Evolutionary conservation across 2,888 invertebrate genomes (phyloP), one percentile per base, ranked within the genome.

Genomic region (Yponomeuta cagnagella): DNA sequence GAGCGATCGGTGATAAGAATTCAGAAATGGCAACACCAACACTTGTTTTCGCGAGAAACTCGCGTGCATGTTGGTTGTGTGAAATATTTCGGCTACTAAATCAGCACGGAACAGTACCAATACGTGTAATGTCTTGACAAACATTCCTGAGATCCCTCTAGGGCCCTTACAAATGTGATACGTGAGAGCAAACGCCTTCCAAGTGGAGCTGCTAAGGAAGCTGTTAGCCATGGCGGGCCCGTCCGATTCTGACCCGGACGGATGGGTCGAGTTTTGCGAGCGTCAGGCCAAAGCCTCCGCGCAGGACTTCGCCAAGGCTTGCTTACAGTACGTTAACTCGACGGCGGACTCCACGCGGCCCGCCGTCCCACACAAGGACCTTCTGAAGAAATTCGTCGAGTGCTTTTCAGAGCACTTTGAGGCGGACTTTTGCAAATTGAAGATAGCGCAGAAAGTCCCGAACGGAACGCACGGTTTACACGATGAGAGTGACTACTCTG

Each of bases 381-480:
- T 97, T 80, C 93, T 97, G 74, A 94, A 95, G 78, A 96, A 95
- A 87, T 98, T 97, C 89, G 93, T 97, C 31, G 97, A 97, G 78
- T 95, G 94, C 78, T 98, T 98, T 87, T 94, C 95, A 58, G 96
- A 96, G 77, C 96, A 97, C 82, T 98, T 97, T 83, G 97, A 98
- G 80, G 93, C 94, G 64, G 97, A 97, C 85, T 95, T 96, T 79
- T 93, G 86, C 63, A 91, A 89, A 78, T 77, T 93, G 67, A 92
- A 90, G 82, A 78, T 88, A 68, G 82, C 87, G 71, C 86, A 90
- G 76, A 91, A 90, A 78, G 80, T 91, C 66, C 89, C 92, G 8
- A 93, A 93, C 73, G 78, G 79, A n/a, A 77, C 76, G 52, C 73
- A 77, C 73, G 90, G 90, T 70, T 88, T 91, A 31, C 91, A 90